These are phyloP conservation scores for Drosophila suboccidentalis DNA, from an alignment of 2,888 invertebrate genomes.

Conservation along the genomic window DNA sequence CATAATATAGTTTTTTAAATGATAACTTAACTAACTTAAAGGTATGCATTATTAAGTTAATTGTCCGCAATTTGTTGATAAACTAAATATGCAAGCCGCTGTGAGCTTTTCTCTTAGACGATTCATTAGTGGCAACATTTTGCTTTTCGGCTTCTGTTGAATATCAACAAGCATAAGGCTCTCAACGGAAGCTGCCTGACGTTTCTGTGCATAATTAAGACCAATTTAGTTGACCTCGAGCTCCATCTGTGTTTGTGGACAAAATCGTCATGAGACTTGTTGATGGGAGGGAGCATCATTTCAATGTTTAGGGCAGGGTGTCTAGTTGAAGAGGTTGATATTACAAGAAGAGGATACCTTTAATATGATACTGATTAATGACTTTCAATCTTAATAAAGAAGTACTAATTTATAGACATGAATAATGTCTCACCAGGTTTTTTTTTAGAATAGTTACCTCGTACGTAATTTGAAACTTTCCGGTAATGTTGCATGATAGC, in stretches of 20 bases:
- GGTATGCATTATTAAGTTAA: background rate
- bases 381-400: background rate
- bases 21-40: background rate
- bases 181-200: slow-evolving; percentile 2
- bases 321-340: background rate
- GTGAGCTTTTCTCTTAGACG: background rate
- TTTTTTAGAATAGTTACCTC: background rate
- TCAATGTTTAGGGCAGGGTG: background rate
- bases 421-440: too few relatives aligned
- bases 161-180: slow-evolving; percentile 2
- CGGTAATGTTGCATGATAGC: background rate
- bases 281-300: background rate
- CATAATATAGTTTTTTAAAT: background rate
- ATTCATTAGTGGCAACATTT: slow-evolving; percentile 3
- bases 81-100: background rate
- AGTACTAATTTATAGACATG: background rate
- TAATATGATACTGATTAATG: background rate
- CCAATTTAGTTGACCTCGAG: slow-evolving; percentile 16
- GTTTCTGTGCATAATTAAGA: slow-evolving; percentile 24
- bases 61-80: background rate
- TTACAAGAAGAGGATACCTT: background rate
- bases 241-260: background rate
- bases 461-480: background rate
- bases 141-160: slow-evolving; percentile 5
- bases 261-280: slow-evolving; percentile 2